phyloP scores from a whole-genome alignment of 2,888 invertebrate species.

The Trachelus stipa region DNA sequence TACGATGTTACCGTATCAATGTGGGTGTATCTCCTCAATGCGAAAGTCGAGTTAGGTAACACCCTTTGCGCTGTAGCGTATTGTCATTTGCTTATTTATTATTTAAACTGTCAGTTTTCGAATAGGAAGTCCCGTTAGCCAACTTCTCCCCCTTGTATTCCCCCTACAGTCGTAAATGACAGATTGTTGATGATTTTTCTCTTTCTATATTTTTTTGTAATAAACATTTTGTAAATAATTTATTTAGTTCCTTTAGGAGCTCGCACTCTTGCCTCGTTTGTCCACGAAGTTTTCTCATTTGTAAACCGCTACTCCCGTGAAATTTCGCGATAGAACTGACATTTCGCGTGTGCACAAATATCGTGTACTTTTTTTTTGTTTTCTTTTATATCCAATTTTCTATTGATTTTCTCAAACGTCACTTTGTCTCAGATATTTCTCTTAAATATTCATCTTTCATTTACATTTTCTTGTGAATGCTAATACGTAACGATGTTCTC shows the following conservation, averaged over 20 bases:
- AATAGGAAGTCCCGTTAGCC: neutral
- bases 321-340: neutral
- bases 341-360: neutral
- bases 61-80: slow-evolving; percentile 25
- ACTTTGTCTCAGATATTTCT: neutral
- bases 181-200: neutral
- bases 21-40: slow-evolving; percentile 42
- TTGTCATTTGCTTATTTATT: slow-evolving; percentile 38
- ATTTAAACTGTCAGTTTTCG: slow-evolving; percentile 13
- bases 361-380: neutral
- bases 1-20: slow-evolving; percentile 49
- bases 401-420: neutral
- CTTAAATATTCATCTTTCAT: slow-evolving; percentile 14
- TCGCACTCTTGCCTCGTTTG: neutral
- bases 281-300: neutral
- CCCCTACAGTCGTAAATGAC: neutral
- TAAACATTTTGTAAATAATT: slow-evolving; percentile 21
- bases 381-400: neutral
- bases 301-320: neutral
- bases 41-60: slow-evolving; percentile 42
- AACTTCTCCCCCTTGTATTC: neutral
- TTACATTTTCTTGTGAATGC: slow-evolving; percentile 14
- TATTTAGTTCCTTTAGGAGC: neutral
- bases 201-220: neutral
- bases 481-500: slow-evolving; percentile 25